Evolutionary conservation across 2,113 vertebrate genomes (phyloP).

Genomic region (Bostrychus sinensis): DNA sequence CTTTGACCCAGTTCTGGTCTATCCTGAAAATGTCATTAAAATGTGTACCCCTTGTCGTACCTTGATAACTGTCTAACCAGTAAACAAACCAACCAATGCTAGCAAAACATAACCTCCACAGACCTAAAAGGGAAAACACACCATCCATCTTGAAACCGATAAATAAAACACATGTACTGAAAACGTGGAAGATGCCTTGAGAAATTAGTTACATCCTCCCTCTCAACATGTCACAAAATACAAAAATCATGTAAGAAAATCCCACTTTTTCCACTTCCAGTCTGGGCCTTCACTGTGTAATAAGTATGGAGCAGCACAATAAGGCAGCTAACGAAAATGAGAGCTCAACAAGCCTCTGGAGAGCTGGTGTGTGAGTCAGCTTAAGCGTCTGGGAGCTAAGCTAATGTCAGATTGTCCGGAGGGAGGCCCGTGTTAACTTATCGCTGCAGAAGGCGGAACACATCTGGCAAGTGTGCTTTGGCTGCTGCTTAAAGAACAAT

Average conservation of each 20-base stretch:
- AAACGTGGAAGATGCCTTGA: neutral
- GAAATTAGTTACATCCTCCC: neutral
- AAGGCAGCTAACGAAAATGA: constrained; percentile 22
- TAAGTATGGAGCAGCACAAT: constrained; percentile 25
- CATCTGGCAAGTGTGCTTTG: constrained; percentile 28
- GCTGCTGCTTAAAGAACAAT: constrained; percentile 21
- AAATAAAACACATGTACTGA: too few species aligned
- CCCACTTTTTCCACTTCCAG: constrained; percentile 2
- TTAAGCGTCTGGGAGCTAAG: constrained; percentile 41
- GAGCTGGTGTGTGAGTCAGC: constrained; percentile 44
- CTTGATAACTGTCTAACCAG: too few species aligned
- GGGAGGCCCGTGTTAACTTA: constrained; percentile 47
- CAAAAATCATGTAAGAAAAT: neutral
- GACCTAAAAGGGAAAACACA: too few species aligned
- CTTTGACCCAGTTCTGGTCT: too few species aligned
- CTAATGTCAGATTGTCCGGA: constrained; percentile 56
- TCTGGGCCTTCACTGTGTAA: constrained; percentile 13
- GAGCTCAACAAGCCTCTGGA: constrained; percentile 37
- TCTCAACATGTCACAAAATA: constrained; percentile 1
- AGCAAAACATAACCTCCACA: too few species aligned
- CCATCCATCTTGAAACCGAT: too few species aligned
- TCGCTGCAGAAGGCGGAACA: constrained; percentile 37
- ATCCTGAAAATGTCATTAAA: too few species aligned
- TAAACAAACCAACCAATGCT: too few species aligned
- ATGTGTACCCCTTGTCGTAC: too few species aligned